Conservation (phyloP, 2,797 vertebrate genomes). For the Garrulus glandarius region DNA sequence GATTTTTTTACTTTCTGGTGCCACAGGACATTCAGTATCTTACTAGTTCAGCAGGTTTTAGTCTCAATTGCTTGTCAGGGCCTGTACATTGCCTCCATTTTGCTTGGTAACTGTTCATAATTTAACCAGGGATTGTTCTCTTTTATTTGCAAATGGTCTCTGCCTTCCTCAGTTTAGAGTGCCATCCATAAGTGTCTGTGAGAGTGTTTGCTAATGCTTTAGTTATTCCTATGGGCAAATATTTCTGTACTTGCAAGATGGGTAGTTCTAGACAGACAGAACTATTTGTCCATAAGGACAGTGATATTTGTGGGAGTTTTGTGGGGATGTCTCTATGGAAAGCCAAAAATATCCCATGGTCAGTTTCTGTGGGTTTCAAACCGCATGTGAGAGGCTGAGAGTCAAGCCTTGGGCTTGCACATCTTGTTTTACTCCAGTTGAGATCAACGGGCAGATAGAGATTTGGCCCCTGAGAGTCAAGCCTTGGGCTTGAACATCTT, state of each 20-base stretch:
- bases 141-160: slow-evolving; percentile 21
- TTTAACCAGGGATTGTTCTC: not conserved
- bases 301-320: not conserved
- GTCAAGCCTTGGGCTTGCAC: not conserved
- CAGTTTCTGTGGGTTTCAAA: not conserved
- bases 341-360: not conserved
- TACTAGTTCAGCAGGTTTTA: slow-evolving; percentile 48
- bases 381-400: not conserved
- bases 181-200: not conserved
- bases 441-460: slow-evolving; percentile 2
- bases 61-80: not conserved
- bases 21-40: slow-evolving; percentile 1
- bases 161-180: not conserved
- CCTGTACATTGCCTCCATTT: slow-evolving; percentile 27
- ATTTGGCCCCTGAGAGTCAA: slow-evolving; percentile 13
- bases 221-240: not conserved
- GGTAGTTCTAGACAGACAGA: not conserved
- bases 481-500: not conserved
- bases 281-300: not conserved
- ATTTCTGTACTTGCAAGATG: not conserved
- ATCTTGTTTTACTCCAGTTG: not conserved
- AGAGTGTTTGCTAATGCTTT: not conserved
- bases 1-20: slow-evolving; percentile 14
- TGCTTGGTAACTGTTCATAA: not conserved
- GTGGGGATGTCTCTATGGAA: not conserved